These are phyloP conservation scores for Quadroppia sp. DNA, from an alignment of 2,888 invertebrate species.

Conservation along the genomic window DNA sequence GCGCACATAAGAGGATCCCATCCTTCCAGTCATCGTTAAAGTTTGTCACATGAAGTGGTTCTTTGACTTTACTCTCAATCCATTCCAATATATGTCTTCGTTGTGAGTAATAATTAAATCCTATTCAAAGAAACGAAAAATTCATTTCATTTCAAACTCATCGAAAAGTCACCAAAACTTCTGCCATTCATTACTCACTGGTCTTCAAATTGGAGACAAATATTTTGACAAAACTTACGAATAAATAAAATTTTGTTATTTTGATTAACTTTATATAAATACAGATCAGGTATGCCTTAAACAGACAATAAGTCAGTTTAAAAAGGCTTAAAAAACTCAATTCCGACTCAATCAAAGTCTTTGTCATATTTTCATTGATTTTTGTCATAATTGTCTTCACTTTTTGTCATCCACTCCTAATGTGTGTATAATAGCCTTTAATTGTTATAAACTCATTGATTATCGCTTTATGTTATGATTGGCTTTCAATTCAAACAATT, in stretches of 20 bases:
- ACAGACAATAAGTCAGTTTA: slow-evolving; percentile 8
- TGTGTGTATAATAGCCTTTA: background rate
- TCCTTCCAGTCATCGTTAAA: slow-evolving; percentile 52
- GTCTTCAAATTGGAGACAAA: slow-evolving; percentile 26
- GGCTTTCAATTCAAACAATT: background rate
- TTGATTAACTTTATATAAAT: background rate
- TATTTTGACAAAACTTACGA: background rate
- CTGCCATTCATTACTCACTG: slow-evolving; percentile 23
- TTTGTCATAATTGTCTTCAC: slow-evolving; percentile 19
- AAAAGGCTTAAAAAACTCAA: slow-evolving; percentile 21
- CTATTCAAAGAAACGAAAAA: background rate
- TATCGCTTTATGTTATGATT: background rate
- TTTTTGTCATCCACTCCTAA: background rate
- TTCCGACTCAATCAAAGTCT: slow-evolving; percentile 24
- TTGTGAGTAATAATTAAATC: slow-evolving; percentile 22
- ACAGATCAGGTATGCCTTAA: background rate
- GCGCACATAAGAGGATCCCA: slow-evolving; percentile 52
- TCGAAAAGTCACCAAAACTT: too few species aligned
- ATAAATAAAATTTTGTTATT: background rate
- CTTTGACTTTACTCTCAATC: slow-evolving; percentile 42
- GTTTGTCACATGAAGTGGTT: slow-evolving; percentile 45
- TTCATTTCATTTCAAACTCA: too few species aligned
- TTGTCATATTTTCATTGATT: background rate
- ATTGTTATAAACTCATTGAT: slow-evolving; percentile 3
- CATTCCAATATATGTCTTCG: slow-evolving; percentile 43